A percentile compares a stretch with the other conserved stretches of the same genome.
Evolutionary conservation across 2,888 invertebrate genomes (phyloP).

Genomic region (Sarcophaga carnaria): DNA sequence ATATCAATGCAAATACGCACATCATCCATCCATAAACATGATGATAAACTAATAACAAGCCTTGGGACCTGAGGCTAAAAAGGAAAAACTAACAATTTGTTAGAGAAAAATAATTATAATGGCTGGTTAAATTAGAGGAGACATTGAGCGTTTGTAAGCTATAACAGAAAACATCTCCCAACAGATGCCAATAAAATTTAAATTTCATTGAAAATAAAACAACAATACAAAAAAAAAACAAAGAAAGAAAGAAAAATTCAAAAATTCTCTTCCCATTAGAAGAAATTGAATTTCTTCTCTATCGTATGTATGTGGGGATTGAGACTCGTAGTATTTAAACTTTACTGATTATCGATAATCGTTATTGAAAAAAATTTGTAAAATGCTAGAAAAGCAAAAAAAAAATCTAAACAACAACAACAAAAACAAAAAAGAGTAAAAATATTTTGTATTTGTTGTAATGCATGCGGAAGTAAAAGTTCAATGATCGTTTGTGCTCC

Average conservation of each 20-base stretch:
- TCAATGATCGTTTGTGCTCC: conserved; percentile 82
- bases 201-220: neutral
- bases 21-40: conserved; percentile 21
- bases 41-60: conserved; percentile 10
- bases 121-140: conserved; percentile 63
- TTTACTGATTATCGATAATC: conserved; percentile 25
- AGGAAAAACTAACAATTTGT: conserved; percentile 61
- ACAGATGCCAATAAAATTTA: neutral
- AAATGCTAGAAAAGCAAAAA: conserved; percentile 20
- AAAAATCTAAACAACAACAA: conserved; percentile 29
- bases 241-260: neutral
- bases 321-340: neutral
- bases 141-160: conserved; percentile 21
- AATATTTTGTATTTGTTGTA: conserved; percentile 61
- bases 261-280: neutral
- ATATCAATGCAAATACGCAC: conserved; percentile 4
- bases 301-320: no score
- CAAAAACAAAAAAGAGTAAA: no score
- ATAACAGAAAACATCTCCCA: neutral
- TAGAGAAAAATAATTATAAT: conserved; percentile 62
- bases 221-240: no score
- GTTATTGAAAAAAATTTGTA: conserved; percentile 10
- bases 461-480: conserved; percentile 82
- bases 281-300: neutral
- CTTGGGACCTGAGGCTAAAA: conserved; percentile 51